Base-by-base conservation (phyloP, 23 tunicate species). In the Botrylloides violaceus region DNA sequence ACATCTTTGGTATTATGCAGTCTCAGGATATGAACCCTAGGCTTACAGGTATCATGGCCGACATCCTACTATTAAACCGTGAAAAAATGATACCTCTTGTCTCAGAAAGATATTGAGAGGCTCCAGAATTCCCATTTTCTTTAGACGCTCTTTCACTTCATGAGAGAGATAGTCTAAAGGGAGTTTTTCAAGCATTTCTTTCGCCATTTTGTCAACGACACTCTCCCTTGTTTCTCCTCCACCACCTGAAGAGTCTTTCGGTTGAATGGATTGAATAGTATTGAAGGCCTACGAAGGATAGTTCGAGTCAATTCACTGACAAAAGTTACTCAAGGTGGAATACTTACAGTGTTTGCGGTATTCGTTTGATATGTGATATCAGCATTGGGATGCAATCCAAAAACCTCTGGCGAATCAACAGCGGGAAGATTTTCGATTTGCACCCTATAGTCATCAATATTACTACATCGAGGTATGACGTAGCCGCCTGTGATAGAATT, bases 401-500 rank as follows among this genome's bases (percentile, higher is more conserved):
- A 87, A 2, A 87, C 95, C 39, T 87, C 95, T 9, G 95, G 95
- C 34, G 95, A 87, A 71, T 87, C 95, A 20, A 87, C 95, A 33
- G 62, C 95, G 3, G 95, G 95, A 36, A 87, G 79, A 62, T 70
- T 76, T 48, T 76, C 86, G 25, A 87, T 87, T 23, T 82, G 79
- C 9, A 34, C 34, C 29, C 95, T 63, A 60, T 87, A 87, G 12
- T 87, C 95, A 19, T 80, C 95, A 36, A 87, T 70, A n/a, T 70
- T 80, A 3, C 61, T 55, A 32, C 95, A 76, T 32, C 82, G 74
- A 6, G 95, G 95, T 21, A 87, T 80, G 7, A 71, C 70, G 59
- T 87, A 87, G 15, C 95, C 88, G 12, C 65, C 65, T 56, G 6
- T 23, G 47, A 37, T 0, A 43, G 22, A 23, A n/a, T n/a, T n/a